Evolutionary conservation across 2,113 vertebrate genomes (phyloP).

Genomic region (Semicossyphus pulcher): DNA sequence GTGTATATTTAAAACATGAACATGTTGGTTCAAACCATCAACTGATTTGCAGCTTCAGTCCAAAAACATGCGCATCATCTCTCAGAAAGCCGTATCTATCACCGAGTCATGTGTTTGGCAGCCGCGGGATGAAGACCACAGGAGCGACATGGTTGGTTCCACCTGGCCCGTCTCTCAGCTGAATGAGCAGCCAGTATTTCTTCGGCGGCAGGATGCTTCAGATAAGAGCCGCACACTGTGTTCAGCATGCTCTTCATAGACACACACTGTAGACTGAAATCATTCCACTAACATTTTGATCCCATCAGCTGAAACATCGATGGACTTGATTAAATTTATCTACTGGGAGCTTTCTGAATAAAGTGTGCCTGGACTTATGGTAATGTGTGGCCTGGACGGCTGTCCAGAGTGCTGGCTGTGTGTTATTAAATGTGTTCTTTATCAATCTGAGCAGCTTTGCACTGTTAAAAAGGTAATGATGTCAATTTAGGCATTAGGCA

Average conservation of each 20-base stretch:
- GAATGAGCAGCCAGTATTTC: slow-evolving; percentile 69
- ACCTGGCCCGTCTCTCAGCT: slow-evolving; percentile 63
- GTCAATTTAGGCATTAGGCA: neutral
- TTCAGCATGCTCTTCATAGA: slow-evolving; percentile 43
- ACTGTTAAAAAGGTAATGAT: slow-evolving; percentile 11
- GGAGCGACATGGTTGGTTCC: slow-evolving; percentile 46
- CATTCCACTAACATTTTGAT: slow-evolving; percentile 47
- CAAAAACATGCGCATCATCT: neutral
- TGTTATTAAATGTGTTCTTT: slow-evolving; percentile 5
- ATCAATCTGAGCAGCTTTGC: slow-evolving; percentile 1
- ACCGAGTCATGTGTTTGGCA: slow-evolving; percentile 36
- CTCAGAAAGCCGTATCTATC: slow-evolving; percentile 6
- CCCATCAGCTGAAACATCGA: slow-evolving; percentile 35
- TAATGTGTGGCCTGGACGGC: neutral
- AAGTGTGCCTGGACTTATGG: slow-evolving; percentile 22
- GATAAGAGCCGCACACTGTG: slow-evolving; percentile 57
- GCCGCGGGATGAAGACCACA: slow-evolving; percentile 26
- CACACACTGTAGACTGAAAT: slow-evolving; percentile 26
- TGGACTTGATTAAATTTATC: slow-evolving; percentile 44
- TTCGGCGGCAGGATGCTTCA: slow-evolving; percentile 52
- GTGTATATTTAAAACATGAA: too few relatives aligned
- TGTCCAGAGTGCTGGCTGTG: neutral
- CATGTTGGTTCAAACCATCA: neutral
- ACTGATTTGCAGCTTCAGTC: slow-evolving; percentile 7
- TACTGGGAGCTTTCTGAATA: slow-evolving; percentile 23